Base-by-base conservation (phyloP, 1,140 invertebrate genomes). In the Harpegnathos saltator region DNA sequence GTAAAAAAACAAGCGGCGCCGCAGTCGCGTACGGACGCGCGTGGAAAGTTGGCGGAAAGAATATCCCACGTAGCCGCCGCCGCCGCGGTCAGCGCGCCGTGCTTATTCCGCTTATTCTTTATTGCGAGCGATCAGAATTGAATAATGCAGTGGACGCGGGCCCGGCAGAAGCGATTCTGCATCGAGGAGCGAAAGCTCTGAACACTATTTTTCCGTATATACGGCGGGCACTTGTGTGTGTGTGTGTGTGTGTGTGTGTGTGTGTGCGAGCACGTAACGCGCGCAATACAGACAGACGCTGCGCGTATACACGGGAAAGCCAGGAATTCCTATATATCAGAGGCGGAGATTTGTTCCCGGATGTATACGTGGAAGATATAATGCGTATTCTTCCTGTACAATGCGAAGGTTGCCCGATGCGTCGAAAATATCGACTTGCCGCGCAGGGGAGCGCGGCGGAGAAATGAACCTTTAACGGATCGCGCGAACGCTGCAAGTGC, bases 121-220 rank as follows among this genome's bases (percentile, higher is more conserved):
- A 91, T 91, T 91, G 90, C 90, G 69, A 63, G 74, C 85, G 85
- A 89, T 91, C 90, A 85, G 85, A 91, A 90, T 89, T 91, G 90
- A 91, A 91, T 91, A 91, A 91, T 91, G 90, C 90, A 91, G 88
- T 87, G 85, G 85, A 80, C 75, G 78, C 56, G 81, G 71, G 78
- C 78, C n/a, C 72, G 75, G 33, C 71, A 78, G 82, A 85, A 86
- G 68, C 83, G 74, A 74, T 82, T 86, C 83, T 82, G 77, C 75
- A 85, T 85, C 62, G 74, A 73, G 75, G 65, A 58, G 83, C 62
- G 68, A 54, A 71, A 58, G 33, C 52, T 78, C 73, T 59, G 52
- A 78, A 77, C 82, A 77, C 82, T 56, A 69, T 58, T 17, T 58
- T 80, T 80, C 82, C 66, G 73, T 66, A 52, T 24, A 69, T 69